Evolutionary conservation across 2,113 vertebrate species (phyloP).

Genomic region (Malurus melanocephalus): DNA sequence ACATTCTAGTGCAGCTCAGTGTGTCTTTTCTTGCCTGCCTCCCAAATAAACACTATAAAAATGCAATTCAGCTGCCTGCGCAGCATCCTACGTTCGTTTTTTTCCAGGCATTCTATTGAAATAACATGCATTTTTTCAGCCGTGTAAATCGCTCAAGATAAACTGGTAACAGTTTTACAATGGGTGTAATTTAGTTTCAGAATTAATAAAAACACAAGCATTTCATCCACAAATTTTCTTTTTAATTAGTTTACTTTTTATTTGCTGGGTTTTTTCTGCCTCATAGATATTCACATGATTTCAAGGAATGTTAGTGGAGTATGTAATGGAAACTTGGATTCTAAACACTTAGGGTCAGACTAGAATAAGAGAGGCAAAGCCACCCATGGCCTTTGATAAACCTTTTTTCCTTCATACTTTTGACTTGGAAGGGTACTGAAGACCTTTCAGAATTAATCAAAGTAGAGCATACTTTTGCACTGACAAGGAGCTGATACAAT

Average conservation of each 20-base stretch:
- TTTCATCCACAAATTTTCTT: background rate
- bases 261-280: background rate
- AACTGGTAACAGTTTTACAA: background rate
- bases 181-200: background rate
- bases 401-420: background rate
- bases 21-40: background rate
- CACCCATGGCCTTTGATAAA: background rate
- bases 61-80: constrained; percentile 2
- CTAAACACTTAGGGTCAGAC: background rate
- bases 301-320: background rate
- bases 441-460: background rate
- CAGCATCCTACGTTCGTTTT: background rate
- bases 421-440: background rate
- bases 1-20: background rate
- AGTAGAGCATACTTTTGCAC: background rate
- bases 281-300: background rate
- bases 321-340: background rate
- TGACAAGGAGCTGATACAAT: background rate
- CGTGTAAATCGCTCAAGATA: background rate
- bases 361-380: background rate
- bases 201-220: background rate
- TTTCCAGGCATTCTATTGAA: background rate
- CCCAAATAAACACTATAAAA: background rate
- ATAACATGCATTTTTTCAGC: background rate
- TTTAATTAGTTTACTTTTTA: background rate